phyloP scores from a whole-genome alignment of 1,140 invertebrate species.

The Steinernema khuongi region DNA sequence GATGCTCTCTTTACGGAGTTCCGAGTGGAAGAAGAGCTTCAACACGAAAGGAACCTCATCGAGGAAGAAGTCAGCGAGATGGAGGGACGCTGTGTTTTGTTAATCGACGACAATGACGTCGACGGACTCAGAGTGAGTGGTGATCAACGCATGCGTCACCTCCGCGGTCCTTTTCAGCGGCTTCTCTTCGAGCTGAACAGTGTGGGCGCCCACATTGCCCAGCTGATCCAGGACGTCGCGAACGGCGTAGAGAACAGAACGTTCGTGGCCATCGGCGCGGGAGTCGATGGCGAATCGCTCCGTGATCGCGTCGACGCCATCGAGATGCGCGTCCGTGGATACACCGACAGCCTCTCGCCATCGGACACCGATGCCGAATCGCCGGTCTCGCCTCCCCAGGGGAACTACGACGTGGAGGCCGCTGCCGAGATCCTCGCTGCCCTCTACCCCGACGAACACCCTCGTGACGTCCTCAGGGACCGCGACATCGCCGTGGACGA shows the following conservation, averaged over 20 bases:
- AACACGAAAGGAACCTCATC: constrained; percentile 19
- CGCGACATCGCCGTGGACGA: constrained; percentile 45
- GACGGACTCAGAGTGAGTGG: constrained; percentile 29
- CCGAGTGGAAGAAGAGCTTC: constrained; percentile 27
- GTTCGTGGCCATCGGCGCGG: constrained; percentile 22
- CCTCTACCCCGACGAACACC: constrained; percentile 45
- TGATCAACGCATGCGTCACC: not conserved
- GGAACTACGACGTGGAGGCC: constrained; percentile 40
- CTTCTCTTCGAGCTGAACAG: not conserved
- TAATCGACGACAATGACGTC: constrained; percentile 12
- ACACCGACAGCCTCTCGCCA: not conserved
- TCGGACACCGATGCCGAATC: not conserved
- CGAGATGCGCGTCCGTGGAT: not conserved
- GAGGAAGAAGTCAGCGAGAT: constrained; percentile 16
- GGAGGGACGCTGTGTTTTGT: not conserved
- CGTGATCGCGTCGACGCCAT: not conserved
- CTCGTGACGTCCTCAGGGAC: constrained; percentile 44
- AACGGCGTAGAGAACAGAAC: constrained; percentile 17
- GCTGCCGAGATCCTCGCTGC: constrained; percentile 50
- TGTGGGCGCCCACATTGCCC: not conserved
- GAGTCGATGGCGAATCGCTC: constrained; percentile 15
- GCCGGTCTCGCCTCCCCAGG: constrained; percentile 1
- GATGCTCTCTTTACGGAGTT: constrained; percentile 33
- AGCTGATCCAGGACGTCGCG: not conserved
- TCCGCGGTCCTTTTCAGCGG: constrained; percentile 3